A percentile compares a stretch with the other conserved stretches of the same genome.
Conservation (phyloP, 1,140 invertebrate genomes). For the Eueides isabella region DNA sequence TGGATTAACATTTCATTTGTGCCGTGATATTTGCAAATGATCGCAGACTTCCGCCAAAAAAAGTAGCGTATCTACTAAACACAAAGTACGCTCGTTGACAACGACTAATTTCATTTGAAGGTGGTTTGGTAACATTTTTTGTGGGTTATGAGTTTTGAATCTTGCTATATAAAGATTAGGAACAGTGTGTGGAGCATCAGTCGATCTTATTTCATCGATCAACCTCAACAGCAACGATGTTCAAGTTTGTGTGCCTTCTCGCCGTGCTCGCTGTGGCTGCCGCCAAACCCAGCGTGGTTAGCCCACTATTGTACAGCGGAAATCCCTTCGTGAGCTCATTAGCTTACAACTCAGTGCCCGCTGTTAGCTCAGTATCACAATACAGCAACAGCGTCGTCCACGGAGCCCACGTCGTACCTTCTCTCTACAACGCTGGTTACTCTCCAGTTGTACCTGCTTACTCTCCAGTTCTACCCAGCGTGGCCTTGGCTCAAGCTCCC, state of each 20-base stretch:
- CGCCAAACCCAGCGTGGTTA: constrained; percentile 68
- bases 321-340: constrained; percentile 60
- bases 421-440: constrained; percentile 52
- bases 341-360: constrained; percentile 58
- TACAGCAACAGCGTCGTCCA: constrained; percentile 72
- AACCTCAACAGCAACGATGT: constrained; percentile 80
- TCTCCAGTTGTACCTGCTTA: constrained; percentile 38
- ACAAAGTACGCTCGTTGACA: constrained; percentile 40
- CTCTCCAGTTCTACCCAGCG: background rate
- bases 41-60: constrained; percentile 39
- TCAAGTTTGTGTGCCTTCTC: constrained; percentile 77
- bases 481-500: constrained; percentile 48
- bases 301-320: constrained; percentile 64
- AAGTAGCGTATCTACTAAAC: constrained; percentile 21
- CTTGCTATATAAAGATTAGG: constrained; percentile 62
- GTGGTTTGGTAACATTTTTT: constrained; percentile 66
- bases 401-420: constrained; percentile 54
- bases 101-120: constrained; percentile 55
- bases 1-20: constrained; percentile 10
- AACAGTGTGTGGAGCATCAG: constrained; percentile 56
- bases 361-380: constrained; percentile 67
- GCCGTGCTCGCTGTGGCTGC: constrained; percentile 67
- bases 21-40: constrained; percentile 36
- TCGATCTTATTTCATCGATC: constrained; percentile 61
- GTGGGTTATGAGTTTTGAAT: constrained; percentile 24